Conservation (phyloP, 1,140 invertebrate species). For the Drosophila pseudoobscura region DNA sequence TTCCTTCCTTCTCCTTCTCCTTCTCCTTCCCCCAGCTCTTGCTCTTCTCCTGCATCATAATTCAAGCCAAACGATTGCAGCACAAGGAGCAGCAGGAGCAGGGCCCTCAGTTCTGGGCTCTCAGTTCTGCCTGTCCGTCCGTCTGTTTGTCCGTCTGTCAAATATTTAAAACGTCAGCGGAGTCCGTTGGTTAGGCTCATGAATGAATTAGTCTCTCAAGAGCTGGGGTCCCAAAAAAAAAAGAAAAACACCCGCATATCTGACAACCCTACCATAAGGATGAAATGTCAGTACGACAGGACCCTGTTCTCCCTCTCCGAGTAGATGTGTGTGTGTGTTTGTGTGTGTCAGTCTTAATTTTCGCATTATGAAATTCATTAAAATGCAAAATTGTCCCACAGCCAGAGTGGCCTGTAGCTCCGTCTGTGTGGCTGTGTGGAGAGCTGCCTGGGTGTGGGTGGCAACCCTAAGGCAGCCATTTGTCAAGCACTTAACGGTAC, state of each 20-base stretch:
- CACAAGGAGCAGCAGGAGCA: too few species aligned
- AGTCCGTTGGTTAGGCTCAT: slow-evolving; percentile 38
- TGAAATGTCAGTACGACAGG: slow-evolving; percentile 39
- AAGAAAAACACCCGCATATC: background rate
- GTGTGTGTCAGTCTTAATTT: slow-evolving; percentile 67
- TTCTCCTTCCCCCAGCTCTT: too few species aligned
- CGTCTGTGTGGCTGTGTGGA: slow-evolving; percentile 16
- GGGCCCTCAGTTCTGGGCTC: background rate
- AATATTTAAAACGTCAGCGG: slow-evolving; percentile 65
- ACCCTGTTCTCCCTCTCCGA: background rate
- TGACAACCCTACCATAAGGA: slow-evolving; percentile 3
- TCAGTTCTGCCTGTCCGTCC: background rate
- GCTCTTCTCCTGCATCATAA: too few species aligned
- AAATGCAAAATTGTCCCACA: slow-evolving; percentile 68
- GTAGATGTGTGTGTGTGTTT: slow-evolving; percentile 19
- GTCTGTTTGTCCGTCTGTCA: slow-evolving; percentile 28
- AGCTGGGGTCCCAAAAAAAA: background rate
- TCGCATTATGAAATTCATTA: slow-evolving; percentile 77
- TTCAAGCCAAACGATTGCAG: too few species aligned
- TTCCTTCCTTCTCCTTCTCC: too few species aligned
- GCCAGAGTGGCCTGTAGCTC: slow-evolving; percentile 39
- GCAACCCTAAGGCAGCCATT: slow-evolving; percentile 11
- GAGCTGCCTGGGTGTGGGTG: background rate
- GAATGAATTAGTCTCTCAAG: slow-evolving; percentile 55
- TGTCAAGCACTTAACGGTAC: slow-evolving; percentile 56